These are phyloP conservation scores for Sibirionetta formosa DNA, from an alignment of 2,797 vertebrate genomes.

Conservation along the genomic window DNA sequence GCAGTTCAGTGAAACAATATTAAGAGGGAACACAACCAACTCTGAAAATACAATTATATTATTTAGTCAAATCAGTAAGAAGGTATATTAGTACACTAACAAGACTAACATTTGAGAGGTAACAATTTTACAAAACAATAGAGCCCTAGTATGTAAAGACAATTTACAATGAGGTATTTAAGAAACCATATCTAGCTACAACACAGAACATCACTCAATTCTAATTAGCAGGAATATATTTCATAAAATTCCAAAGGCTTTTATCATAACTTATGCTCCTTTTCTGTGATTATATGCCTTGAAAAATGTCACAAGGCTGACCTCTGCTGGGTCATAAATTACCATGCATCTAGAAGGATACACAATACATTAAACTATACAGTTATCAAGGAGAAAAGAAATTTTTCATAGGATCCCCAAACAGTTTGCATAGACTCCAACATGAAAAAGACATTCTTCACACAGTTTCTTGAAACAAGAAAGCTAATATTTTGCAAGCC, in stretches of 20 bases:
- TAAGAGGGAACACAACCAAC: background rate
- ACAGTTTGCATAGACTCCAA: background rate
- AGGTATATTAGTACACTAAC: background rate
- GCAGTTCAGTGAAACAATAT: too few species aligned
- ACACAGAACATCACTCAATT: background rate
- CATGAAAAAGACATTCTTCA: background rate
- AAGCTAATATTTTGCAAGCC: background rate
- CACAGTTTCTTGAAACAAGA: background rate
- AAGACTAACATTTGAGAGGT: background rate
- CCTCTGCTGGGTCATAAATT: slow-evolving; percentile 68
- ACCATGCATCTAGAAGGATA: background rate
- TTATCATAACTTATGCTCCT: background rate
- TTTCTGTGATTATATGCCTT: background rate
- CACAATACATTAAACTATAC: background rate
- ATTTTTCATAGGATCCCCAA: background rate
- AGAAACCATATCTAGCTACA: background rate
- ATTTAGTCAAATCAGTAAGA: background rate
- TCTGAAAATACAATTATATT: background rate
- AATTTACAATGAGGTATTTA: background rate
- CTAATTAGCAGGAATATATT: background rate
- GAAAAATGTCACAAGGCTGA: slow-evolving; percentile 56
- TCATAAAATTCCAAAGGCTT: background rate
- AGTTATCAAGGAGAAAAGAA: background rate
- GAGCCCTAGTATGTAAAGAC: background rate
- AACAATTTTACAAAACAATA: background rate